Evolutionary conservation across 2,113 vertebrate species (phyloP), one percentile per base, ranked within the genome.

Genomic region (Dasypus novemcinctus): DNA sequence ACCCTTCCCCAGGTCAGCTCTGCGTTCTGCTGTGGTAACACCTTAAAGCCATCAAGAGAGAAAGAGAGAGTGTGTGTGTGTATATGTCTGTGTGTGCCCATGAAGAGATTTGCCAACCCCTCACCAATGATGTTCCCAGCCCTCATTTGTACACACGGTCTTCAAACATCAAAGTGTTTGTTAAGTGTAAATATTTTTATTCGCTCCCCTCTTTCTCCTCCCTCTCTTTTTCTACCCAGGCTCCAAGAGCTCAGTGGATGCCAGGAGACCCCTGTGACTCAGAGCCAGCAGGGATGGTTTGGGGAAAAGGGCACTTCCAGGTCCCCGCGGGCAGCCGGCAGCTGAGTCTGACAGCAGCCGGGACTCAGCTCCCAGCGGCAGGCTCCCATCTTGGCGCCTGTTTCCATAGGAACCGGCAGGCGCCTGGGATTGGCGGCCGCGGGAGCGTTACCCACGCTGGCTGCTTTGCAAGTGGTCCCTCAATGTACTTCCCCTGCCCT

Each of bases 171-270:
- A 97, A 97, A 96, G 96, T 96, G 96, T 97, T 97, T 96, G 95
- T 97, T 97, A 97, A 96, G 96, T 89, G 96, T 97, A 97, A 97
- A 97, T 97, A 97, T 97, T 97, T 97, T 96, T 96, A 95, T 95
- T 97, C 96, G 5, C 43, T 96, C 88, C 92, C 88, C 94, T 96
- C 92, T 92, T 91, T 94, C 94, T 93, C 92, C 87, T 94, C 96
- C 95, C 87, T 69, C 92, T 93, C 84, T 7, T 90, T 80, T 94
- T 95, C 96, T 59, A 95, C n/a, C 23, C 97, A 27, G 27, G 68
- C 95, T 95, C 68, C 4, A 36, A 91, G 90, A 91, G 90, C 92
- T 96, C 88, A 86, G 95, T 15, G 63, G 94, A 97, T 97, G 95
- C 93, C 91, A 95, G 88, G 96, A 96, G 96, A 96, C 89, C 91